A percentile compares a stretch with the other conserved stretches of the same genome.
Conservation (phyloP, 2,797 vertebrate species). For the Amblyopsis hoosieri region DNA sequence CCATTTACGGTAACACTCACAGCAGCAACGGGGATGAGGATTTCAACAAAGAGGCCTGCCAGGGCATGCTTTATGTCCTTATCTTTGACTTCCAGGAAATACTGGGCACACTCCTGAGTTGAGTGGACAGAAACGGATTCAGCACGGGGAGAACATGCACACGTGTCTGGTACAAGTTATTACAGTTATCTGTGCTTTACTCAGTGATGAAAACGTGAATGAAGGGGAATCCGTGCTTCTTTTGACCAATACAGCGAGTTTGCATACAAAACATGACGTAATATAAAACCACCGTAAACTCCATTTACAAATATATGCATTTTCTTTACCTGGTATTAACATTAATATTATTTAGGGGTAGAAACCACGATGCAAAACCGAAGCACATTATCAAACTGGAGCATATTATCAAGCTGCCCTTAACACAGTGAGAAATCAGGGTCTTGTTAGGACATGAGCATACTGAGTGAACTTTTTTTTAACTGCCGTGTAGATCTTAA, state of each 20-base stretch:
- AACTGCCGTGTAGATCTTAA: conserved; percentile 43
- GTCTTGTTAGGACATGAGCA: conserved; percentile 25
- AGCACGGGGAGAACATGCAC: no score
- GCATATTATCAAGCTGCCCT: conserved; percentile 29
- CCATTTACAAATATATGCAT: no score
- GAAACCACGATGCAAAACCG: conserved; percentile 8
- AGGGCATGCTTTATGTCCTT: conserved; percentile 98
- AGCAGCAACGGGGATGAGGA: conserved; percentile 98
- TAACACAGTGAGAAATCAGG: conserved; percentile 34
- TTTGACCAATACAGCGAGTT: no score
- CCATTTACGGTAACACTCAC: conserved; percentile 79
- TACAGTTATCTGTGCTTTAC: neutral
- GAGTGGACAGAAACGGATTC: neutral
- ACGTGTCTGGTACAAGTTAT: no score
- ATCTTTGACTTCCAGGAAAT: conserved; percentile 99
- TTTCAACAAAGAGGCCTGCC: conserved; percentile 98
- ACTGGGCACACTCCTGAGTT: conserved; percentile 95
- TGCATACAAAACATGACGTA: no score
- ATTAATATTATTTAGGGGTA: neutral
- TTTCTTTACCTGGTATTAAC: no score
- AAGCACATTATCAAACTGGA: conserved; percentile 33
- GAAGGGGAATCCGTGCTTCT: no score
- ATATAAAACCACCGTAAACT: no score
- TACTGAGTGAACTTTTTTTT: conserved; percentile 24
- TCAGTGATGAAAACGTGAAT: no score